Base-by-base conservation (phyloP, 2,797 vertebrate genomes). In the Varecia variegata region DNA sequence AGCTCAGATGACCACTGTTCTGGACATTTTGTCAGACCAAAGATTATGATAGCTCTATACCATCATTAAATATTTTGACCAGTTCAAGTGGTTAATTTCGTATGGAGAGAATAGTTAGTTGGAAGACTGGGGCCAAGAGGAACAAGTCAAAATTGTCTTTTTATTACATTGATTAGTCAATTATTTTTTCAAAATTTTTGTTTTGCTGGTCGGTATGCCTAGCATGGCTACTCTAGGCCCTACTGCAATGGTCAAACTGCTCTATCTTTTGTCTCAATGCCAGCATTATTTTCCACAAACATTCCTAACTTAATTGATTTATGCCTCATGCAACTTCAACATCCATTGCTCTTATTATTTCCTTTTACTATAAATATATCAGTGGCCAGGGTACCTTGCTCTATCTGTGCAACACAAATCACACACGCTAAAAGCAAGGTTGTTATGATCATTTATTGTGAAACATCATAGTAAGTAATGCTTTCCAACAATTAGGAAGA, bases 151-250 rank as follows among this genome's bases (percentile, higher is more conserved):
- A 81, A 58, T 27, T 60, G 18, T 20, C 35, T 82, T 85, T 70
- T 52, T 25, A 38, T 74, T 89, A 30, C 21, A 67, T 52, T 88
- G n/a, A 80, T 71, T 2, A 87, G 8, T 52, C 8, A 43, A 17
- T 62, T 68, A 9, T 54, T 68, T 94, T 95, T 94, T 96, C 8
- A 90, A 60, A 73, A 15, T 50, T 65, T 4, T 92, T 56, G 0
- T 52, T 89, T 67, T 67, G 1, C 23, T 30, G 7, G 14, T 77
- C 6, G 0, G 0, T 67, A 20, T 60, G 3, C 21, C 7, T 90
- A 52, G 2, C 54, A 1, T 1, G 40, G 45, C 4, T 56, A 56
- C 0, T 15, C 35, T 45, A 56, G 13, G 1, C 4, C 10, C 25
- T 92, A 71, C 4, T 54, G 17, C 71, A 52, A 1, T 21, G 56